Conservation (phyloP, 30 jellyfish, hydroid and myxozoan genomes). For the Nemopilema nomurai region DNA sequence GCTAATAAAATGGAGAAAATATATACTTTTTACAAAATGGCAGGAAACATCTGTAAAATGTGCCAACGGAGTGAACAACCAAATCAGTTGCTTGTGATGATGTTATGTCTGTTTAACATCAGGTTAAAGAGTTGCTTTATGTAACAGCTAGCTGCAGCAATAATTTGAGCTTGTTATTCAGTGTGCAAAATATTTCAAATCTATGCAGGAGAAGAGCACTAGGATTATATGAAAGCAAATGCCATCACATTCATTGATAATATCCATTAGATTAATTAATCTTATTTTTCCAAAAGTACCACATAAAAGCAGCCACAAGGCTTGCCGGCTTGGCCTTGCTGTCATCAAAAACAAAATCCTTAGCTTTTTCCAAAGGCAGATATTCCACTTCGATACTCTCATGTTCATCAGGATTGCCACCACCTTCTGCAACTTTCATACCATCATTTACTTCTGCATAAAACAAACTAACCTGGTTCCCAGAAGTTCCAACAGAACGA, state of each 20-base stretch:
- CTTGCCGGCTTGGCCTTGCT: slow-evolving; percentile 73
- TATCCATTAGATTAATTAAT: not conserved
- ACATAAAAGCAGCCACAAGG: slow-evolving; percentile 86
- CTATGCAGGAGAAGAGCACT: too few relatives aligned
- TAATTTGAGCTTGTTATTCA: too few relatives aligned
- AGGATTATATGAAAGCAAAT: too few relatives aligned
- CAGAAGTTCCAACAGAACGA: slow-evolving; percentile 79
- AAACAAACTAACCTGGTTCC: slow-evolving; percentile 63
- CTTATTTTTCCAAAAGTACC: slow-evolving; percentile 85
- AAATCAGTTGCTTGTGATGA: too few relatives aligned
- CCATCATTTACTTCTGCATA: slow-evolving; percentile 98
- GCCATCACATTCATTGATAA: too few relatives aligned
- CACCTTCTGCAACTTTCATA: slow-evolving; percentile 84
- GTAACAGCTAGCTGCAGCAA: not conserved
- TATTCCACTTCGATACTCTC: slow-evolving; percentile 87
- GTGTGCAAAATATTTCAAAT: too few relatives aligned
- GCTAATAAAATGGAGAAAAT: too few relatives aligned
- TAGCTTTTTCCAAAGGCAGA: slow-evolving; percentile 78
- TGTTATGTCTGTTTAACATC: too few relatives aligned
- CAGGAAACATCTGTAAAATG: too few relatives aligned
- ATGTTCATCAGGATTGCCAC: slow-evolving; percentile 82
- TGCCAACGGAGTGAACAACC: too few relatives aligned
- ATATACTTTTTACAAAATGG: too few relatives aligned
- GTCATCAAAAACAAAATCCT: slow-evolving; percentile 65
- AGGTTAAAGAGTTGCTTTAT: not conserved